A percentile compares a stretch with the other conserved stretches of the same genome.
Evolutionary conservation across 2,113 vertebrate species (phyloP).

Genomic region (Sarotherodon lohbergeri): DNA sequence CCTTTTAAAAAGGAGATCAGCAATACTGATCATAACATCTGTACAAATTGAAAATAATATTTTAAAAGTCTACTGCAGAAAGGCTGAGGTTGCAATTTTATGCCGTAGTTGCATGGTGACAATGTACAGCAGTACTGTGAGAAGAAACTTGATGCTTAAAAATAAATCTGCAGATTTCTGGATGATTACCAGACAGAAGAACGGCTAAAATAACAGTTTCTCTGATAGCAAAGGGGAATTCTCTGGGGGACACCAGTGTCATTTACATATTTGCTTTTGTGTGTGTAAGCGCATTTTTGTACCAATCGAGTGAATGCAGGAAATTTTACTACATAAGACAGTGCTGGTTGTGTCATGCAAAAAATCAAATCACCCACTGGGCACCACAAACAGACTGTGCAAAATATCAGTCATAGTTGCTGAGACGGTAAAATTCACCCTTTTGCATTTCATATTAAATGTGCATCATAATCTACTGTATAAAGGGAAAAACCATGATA

Average conservation of each 20-base stretch:
- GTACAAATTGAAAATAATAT: not conserved
- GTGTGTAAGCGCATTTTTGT: not conserved
- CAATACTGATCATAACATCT: not conserved
- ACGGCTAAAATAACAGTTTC: not conserved
- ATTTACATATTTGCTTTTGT: not conserved
- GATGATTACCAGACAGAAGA: not conserved
- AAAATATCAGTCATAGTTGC: not conserved
- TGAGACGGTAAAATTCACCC: not conserved
- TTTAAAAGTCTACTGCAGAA: not conserved
- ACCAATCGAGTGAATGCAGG: not conserved
- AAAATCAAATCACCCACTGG: not conserved
- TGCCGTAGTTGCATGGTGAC: not conserved
- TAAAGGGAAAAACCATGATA: not conserved
- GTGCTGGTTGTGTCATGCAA: not conserved
- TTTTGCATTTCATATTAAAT: not conserved
- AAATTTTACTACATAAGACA: not conserved
- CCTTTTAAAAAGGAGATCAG: not conserved
- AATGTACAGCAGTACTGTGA: not conserved
- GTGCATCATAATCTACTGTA: not conserved
- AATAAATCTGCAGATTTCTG: not conserved
- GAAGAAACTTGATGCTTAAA: not conserved
- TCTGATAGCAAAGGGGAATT: not conserved
- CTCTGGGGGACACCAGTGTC: not conserved
- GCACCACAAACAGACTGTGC: not conserved
- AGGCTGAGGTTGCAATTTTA: not conserved